Base-by-base conservation (phyloP, 1,140 invertebrate genomes). In the Coenobita brevimanus region DNA sequence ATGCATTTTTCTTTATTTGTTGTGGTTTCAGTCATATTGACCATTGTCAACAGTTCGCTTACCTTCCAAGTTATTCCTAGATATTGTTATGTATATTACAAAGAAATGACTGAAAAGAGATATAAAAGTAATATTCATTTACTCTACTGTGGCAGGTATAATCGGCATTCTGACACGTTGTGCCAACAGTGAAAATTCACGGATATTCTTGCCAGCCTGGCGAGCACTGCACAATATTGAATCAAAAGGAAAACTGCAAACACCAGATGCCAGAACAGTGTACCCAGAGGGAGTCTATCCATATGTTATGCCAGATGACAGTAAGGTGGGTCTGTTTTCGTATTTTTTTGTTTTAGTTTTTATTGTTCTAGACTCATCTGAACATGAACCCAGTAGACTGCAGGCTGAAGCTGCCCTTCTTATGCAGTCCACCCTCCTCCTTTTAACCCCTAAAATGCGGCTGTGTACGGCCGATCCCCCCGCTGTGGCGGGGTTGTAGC, bases 251-350 rank as follows among this genome's bases (percentile, higher is more conserved):
- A 24, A n/a, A 17, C 33, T n/a, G 1, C 17, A 41, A 3, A 13
- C 10, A 13, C n/a, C 82, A 15, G 71, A 24, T 43, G 15, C n/a
- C 15, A 64, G 24, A 1, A 64, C 33, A 10, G n/a, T 85, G 8
- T 85, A 73, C 36, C 27, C 62, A 41, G 82, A 85, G 21, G 82
- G 82, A 27, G 71, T 85, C 24, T 85, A 85, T 54, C 82, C 82
- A 2, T 85, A 64, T 67, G 73, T 85, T 24, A 10, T 85, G 33
- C 82, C 82, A 38, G 82, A 64, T 50, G 54, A 78, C 1, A 38
- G 33, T 24, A 81, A 64, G 50, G n/a, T 33, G 24, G 13, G 38
- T 6, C 38, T 50, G 17, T 50, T 50, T 50, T 50, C 46, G 17
- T 50, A 8, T 8, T 50, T 8, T 50, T 50, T 17, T 50, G 17